A percentile compares a stretch with the other conserved stretches of the same genome.
Evolutionary conservation across 2,113 vertebrate genomes (phyloP).

Genomic region (Diadophis punctatus): DNA sequence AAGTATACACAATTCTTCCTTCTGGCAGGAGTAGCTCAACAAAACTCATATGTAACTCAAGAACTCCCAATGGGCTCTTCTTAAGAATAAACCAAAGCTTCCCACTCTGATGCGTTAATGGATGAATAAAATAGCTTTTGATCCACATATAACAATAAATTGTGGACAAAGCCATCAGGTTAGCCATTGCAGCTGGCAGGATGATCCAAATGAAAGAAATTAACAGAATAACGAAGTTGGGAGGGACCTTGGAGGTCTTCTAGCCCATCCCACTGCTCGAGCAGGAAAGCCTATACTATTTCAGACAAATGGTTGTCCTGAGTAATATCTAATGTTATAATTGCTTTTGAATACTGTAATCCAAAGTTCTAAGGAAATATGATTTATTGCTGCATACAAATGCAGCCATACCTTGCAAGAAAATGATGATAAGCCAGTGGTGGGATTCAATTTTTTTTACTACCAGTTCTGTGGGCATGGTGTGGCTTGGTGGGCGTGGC

Average conservation of each 20-base stretch:
- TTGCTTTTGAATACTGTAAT: not conserved
- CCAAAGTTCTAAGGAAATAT: not conserved
- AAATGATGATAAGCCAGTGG: not conserved
- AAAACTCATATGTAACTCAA: not conserved
- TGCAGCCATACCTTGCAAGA: not conserved
- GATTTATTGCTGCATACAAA: not conserved
- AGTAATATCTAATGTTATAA: not conserved
- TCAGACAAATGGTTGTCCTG: no score
- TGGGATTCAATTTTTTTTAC: no score
- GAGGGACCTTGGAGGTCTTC: no score
- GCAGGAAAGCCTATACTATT: no score
- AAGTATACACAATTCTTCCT: not conserved
- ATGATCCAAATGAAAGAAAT: not conserved
- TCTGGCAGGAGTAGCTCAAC: not conserved
- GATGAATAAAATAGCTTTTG: not conserved
- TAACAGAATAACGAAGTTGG: not conserved
- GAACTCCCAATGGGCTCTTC: not conserved
- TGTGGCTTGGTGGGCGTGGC: no score
- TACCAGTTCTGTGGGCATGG: no score
- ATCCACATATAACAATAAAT: not conserved
- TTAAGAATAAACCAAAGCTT: not conserved
- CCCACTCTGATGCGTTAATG: not conserved
- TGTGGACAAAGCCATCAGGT: not conserved
- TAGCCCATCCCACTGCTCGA: no score
- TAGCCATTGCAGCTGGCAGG: not conserved